phyloP scores from a whole-genome alignment of 2,888 invertebrate genomes.

The Isotomurus palustris region DNA sequence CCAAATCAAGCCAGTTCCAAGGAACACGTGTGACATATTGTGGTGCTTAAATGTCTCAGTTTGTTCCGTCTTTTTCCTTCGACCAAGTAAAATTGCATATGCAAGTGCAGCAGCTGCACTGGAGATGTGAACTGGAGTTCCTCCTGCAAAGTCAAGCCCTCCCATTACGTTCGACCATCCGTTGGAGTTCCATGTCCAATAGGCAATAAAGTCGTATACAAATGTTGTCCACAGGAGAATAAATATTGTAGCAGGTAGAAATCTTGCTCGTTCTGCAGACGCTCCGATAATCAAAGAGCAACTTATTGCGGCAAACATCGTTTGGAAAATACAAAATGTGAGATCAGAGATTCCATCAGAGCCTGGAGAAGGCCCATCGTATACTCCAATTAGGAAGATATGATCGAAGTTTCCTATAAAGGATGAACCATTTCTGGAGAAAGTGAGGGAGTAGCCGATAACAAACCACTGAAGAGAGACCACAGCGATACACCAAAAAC shows the following conservation, averaged over 20 bases:
- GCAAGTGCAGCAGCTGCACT: slow-evolving; percentile 26
- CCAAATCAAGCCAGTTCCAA: slow-evolving; percentile 33
- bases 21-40: slow-evolving; percentile 38
- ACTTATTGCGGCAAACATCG: slow-evolving; percentile 27
- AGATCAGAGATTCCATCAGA: slow-evolving; percentile 26
- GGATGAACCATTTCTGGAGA: slow-evolving; percentile 18
- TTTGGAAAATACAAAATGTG: slow-evolving; percentile 32
- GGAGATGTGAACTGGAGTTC: slow-evolving; percentile 25
- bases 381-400: slow-evolving; percentile 19
- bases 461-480: slow-evolving; percentile 32
- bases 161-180: slow-evolving; percentile 11
- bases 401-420: slow-evolving; percentile 38
- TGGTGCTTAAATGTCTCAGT: slow-evolving; percentile 20
- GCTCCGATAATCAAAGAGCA: slow-evolving; percentile 20
- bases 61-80: slow-evolving; percentile 6
- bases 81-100: slow-evolving; percentile 22
- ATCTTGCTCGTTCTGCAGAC: slow-evolving; percentile 25
- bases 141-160: slow-evolving; percentile 9
- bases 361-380: slow-evolving; percentile 12
- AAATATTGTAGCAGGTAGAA: slow-evolving; percentile 36
- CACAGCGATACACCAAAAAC: slow-evolving; percentile 24
- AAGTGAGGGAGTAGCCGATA: slow-evolving; percentile 33
- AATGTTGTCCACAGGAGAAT: slow-evolving; percentile 42
- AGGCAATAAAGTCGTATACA: slow-evolving; percentile 37
- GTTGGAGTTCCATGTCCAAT: slow-evolving; percentile 41